Evolutionary conservation across 30 jellyfish, hydroid and myxozoan species (phyloP).

Genomic region (Turritopsis dohrnii): DNA sequence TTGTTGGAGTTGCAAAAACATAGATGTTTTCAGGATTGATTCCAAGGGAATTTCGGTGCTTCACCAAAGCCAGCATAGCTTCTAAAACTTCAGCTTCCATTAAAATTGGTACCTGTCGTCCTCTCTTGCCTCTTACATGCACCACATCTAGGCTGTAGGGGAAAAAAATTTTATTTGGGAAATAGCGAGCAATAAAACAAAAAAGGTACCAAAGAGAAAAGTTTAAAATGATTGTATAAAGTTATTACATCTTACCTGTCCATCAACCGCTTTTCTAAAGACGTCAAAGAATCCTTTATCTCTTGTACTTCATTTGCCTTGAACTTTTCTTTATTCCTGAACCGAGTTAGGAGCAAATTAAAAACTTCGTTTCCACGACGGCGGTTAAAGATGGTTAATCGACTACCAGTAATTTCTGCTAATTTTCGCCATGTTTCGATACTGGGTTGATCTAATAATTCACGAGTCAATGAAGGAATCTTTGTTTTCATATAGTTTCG

Average conservation of each 20-base stretch:
- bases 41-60: conserved; percentile 10
- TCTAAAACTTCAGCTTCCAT: not conserved
- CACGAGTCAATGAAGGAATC: not conserved
- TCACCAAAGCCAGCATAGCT: conserved; percentile 32
- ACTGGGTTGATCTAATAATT: not conserved
- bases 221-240: conserved; percentile 3
- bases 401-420: conserved; percentile 20
- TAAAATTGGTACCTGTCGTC: conserved; percentile 29
- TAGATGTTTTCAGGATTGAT: conserved; percentile 8
- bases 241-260: conserved; percentile 18
- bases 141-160: conserved; percentile 11
- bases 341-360: conserved; percentile 11
- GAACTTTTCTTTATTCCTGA: conserved; percentile 17
- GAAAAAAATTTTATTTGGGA: too few species aligned
- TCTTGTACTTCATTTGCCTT: conserved; percentile 14
- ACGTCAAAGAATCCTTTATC: conserved; percentile 14
- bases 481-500: not conserved
- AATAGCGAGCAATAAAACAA: too few species aligned
- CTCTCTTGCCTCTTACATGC: conserved; percentile 29
- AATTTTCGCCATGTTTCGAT: conserved; percentile 18
- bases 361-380: conserved; percentile 37
- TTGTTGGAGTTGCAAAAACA: conserved; percentile 33
- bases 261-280: conserved; percentile 27
- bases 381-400: conserved; percentile 31
- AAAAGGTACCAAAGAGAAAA: not conserved